These are phyloP conservation scores for Tridacna crocea DNA, from an alignment of 2,888 invertebrate genomes.

Conservation along the genomic window DNA sequence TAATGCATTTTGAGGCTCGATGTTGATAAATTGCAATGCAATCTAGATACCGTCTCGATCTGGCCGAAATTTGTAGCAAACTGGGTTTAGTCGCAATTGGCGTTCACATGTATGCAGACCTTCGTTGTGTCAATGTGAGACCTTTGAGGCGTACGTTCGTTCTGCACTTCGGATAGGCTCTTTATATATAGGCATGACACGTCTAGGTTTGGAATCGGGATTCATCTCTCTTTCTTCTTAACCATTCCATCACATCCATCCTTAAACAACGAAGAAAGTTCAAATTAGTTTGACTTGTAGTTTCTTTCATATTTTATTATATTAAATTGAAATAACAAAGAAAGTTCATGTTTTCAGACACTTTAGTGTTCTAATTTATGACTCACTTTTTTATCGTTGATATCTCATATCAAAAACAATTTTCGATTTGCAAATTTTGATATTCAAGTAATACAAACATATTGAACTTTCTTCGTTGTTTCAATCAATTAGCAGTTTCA, in stretches of 20 bases:
- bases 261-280: constrained; percentile 68
- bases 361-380: neutral
- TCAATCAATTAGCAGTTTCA: constrained; percentile 42
- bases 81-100: no score
- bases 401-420: neutral
- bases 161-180: no score
- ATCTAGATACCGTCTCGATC: no score
- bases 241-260: constrained; percentile 11
- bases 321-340: constrained; percentile 44
- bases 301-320: no score
- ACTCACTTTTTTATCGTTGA: neutral
- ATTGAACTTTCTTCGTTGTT: constrained; percentile 66
- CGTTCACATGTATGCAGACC: no score
- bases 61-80: no score
- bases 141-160: no score
- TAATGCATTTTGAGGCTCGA: constrained; percentile 86
- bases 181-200: no score
- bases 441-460: neutral
- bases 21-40: neutral
- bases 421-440: neutral
- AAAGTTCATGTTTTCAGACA: constrained; percentile 51
- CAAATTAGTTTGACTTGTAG: constrained; percentile 34
- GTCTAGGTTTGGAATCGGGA: no score
- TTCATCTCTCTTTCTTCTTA: no score
- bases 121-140: no score